Conservation (phyloP, 2,888 invertebrate species). For the Byasa hedistus region DNA sequence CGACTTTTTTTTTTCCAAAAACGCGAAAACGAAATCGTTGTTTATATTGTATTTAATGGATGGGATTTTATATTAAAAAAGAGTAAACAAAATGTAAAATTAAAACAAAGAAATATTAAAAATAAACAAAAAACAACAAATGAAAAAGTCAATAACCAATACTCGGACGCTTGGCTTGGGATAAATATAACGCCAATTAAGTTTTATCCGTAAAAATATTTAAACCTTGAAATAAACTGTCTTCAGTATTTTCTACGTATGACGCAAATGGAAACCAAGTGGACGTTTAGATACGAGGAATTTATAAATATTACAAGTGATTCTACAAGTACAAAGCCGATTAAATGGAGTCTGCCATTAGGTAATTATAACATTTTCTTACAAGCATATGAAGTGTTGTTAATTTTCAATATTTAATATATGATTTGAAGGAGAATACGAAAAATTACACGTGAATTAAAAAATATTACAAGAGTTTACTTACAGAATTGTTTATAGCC, state of each 20-base stretch:
- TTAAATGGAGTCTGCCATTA: slow-evolving; percentile 66
- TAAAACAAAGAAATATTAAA: background rate
- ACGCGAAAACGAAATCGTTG: background rate
- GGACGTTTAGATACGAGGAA: background rate
- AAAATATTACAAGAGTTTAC: slow-evolving; percentile 48
- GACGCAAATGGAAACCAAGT: background rate
- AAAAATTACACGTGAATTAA: slow-evolving; percentile 24
- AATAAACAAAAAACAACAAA: slow-evolving; percentile 44
- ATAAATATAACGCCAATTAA: slow-evolving; percentile 32
- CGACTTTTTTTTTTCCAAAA: background rate
- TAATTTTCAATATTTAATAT: slow-evolving; percentile 1
- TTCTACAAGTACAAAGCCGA: slow-evolving; percentile 48
- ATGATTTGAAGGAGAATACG: slow-evolving; percentile 5
- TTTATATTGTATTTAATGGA: background rate
- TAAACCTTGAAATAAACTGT: background rate
- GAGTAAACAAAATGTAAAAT: background rate
- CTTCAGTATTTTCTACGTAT: slow-evolving; percentile 4
- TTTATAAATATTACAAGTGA: slow-evolving; percentile 12
- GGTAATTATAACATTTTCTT: slow-evolving; percentile 37
- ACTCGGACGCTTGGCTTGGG: slow-evolving; percentile 43
- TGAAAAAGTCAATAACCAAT: slow-evolving; percentile 53
- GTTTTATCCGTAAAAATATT: background rate
- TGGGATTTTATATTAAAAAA: background rate
- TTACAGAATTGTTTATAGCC: slow-evolving; percentile 73
- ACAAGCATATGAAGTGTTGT: slow-evolving; percentile 12